phyloP scores from a whole-genome alignment of 2,888 invertebrate species.

The Tiliacea citrago region DNA sequence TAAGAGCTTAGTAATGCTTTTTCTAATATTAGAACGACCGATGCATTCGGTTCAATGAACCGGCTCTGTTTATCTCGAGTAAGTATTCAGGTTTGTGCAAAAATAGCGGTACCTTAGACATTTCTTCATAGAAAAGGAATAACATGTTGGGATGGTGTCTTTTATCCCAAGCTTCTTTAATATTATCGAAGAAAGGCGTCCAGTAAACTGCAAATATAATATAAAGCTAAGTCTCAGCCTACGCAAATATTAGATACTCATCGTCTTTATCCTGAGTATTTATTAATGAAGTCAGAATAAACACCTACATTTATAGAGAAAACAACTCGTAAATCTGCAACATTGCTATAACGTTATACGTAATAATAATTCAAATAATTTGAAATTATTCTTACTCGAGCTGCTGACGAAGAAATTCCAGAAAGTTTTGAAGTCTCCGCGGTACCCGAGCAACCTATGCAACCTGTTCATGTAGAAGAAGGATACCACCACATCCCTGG shows the following conservation, averaged over 20 bases:
- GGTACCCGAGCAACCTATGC: slow-evolving; percentile 90
- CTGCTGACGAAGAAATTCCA: slow-evolving; percentile 92
- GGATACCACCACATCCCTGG: slow-evolving; percentile 95
- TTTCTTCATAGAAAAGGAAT: slow-evolving; percentile 94
- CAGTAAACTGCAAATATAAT: slow-evolving; percentile 58
- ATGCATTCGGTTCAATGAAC: slow-evolving; percentile 1
- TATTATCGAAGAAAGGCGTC: slow-evolving; percentile 93
- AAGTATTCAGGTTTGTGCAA: slow-evolving; percentile 10
- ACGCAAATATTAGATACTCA: neutral
- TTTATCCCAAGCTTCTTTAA: slow-evolving; percentile 93
- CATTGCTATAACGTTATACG: slow-evolving; percentile 39
- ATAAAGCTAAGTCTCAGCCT: neutral
- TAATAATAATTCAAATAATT: too few relatives aligned
- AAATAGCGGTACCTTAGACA: slow-evolving; percentile 87
- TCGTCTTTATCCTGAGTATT: neutral
- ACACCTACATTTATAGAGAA: neutral
- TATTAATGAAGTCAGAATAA: neutral
- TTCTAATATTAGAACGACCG: neutral
- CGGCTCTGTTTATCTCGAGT: neutral
- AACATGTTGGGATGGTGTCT: slow-evolving; percentile 92
- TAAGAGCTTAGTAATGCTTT: neutral
- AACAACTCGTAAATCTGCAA: slow-evolving; percentile 6
- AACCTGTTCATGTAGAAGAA: slow-evolving; percentile 93
- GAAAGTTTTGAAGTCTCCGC: slow-evolving; percentile 91
- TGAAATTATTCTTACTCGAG: slow-evolving; percentile 85